These are phyloP conservation scores for Ischnus inquisitorius DNA, from an alignment of 2,888 invertebrate genomes.

Conservation along the genomic window DNA sequence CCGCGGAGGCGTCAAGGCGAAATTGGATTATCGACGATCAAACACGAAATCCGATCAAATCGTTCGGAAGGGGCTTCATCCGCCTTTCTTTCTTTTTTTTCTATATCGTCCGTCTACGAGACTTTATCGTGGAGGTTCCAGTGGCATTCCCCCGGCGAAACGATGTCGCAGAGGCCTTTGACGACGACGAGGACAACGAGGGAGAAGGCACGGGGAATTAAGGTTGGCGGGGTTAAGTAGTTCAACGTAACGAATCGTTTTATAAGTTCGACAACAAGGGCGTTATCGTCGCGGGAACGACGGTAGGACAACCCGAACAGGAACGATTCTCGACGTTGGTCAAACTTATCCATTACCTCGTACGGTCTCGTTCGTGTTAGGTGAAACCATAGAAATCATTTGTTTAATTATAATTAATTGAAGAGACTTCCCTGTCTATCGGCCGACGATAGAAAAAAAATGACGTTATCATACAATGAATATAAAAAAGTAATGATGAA, in stretches of 20 bases:
- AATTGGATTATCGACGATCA: slow-evolving; percentile 81
- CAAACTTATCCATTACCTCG: not conserved
- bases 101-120: slow-evolving; percentile 41
- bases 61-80: slow-evolving; percentile 79
- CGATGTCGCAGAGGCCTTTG: slow-evolving; percentile 35
- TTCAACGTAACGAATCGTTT: slow-evolving; percentile 4
- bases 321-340: not conserved
- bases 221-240: slow-evolving; percentile 45
- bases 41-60: slow-evolving; percentile 80
- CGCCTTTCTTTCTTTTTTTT: slow-evolving; percentile 35
- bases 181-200: slow-evolving; percentile 29
- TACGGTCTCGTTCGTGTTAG: not conserved
- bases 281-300: not conserved
- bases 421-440: not conserved
- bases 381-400: not conserved
- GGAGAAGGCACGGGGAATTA: slow-evolving; percentile 39
- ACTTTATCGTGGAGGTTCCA: slow-evolving; percentile 44
- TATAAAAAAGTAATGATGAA: too few species aligned
- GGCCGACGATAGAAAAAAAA: not conserved
- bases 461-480: too few species aligned
- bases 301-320: not conserved
- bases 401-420: not conserved
- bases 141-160: slow-evolving; percentile 19
- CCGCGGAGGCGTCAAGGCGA: slow-evolving; percentile 72
- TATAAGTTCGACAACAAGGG: not conserved